These are phyloP conservation scores for Himalopsyche anomala DNA, from an alignment of 2,888 invertebrate species.

Conservation along the genomic window DNA sequence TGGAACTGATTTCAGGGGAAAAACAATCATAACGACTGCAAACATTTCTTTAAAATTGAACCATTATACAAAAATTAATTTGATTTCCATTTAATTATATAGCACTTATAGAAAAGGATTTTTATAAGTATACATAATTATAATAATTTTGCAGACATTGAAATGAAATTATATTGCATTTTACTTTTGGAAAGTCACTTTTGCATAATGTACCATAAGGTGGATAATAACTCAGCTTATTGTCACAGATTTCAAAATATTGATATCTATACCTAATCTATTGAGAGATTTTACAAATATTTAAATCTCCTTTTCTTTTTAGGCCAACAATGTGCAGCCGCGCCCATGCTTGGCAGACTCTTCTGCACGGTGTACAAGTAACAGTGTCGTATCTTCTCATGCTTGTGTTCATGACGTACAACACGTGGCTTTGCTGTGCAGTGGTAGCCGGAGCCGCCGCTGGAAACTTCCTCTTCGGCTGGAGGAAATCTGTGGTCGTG, in stretches of 20 bases:
- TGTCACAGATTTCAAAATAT: background rate
- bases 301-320: constrained; percentile 69
- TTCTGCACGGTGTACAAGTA: constrained; percentile 92
- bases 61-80: too few relatives aligned
- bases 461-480: constrained; percentile 96
- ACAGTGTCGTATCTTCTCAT: constrained; percentile 94
- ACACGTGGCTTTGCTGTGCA: constrained; percentile 93
- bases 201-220: too few relatives aligned
- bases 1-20: too few relatives aligned
- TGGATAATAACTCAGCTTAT: too few relatives aligned
- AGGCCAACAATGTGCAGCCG: constrained; percentile 90
- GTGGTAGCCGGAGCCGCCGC: constrained; percentile 92
- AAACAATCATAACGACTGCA: too few relatives aligned
- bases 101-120: too few relatives aligned
- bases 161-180: too few relatives aligned
- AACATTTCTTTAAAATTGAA: too few relatives aligned
- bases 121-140: too few relatives aligned
- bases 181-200: too few relatives aligned
- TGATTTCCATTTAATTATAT: too few relatives aligned
- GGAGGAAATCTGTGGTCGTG: constrained; percentile 95
- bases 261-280: background rate
- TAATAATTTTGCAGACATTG: too few relatives aligned
- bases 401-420: constrained; percentile 98
- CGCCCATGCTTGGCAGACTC: constrained; percentile 91
- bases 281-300: background rate